A percentile compares a stretch with the other conserved stretches of the same genome.
phyloP scores from a whole-genome alignment of 37 sponge, comb jelly and placozoan genomes.

The Hexactinellida sp. region DNA sequence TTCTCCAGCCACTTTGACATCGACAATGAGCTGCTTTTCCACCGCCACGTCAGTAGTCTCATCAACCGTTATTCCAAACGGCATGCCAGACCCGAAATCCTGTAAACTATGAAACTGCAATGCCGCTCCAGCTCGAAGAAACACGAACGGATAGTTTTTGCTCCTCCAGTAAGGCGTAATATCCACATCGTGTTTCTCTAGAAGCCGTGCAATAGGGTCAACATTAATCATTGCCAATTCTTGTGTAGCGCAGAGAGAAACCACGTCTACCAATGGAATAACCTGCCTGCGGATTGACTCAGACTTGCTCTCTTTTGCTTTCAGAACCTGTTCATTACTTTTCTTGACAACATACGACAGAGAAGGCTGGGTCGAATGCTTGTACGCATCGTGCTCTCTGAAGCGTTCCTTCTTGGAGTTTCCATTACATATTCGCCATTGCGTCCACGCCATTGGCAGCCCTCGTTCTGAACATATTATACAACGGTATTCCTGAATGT shows the following conservation, averaged over 20 bases:
- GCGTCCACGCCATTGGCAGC: no score
- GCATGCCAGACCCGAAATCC: not conserved
- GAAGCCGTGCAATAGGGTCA: not conserved
- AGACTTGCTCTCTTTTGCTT: not conserved
- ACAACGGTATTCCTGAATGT: not conserved
- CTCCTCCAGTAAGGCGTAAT: not conserved
- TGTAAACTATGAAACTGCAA: not conserved
- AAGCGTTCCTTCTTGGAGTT: no score
- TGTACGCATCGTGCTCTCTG: no score
- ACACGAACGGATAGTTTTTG: not conserved
- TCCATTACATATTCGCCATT: no score
- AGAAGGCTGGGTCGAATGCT: no score
- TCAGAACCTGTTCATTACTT: not conserved
- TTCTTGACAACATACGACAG: no score
- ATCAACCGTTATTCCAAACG: not conserved
- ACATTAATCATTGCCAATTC: not conserved
- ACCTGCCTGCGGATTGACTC: not conserved
- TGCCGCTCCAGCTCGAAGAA: not conserved
- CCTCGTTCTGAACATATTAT: not conserved
- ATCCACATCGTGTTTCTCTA: not conserved
- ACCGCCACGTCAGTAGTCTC: not conserved
- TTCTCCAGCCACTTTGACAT: not conserved
- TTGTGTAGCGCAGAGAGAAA: not conserved
- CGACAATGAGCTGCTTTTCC: not conserved
- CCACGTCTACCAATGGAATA: not conserved